Evolutionary conservation across 2,797 vertebrate genomes (phyloP).

Genomic region (Heteromormyrus szaboi): DNA sequence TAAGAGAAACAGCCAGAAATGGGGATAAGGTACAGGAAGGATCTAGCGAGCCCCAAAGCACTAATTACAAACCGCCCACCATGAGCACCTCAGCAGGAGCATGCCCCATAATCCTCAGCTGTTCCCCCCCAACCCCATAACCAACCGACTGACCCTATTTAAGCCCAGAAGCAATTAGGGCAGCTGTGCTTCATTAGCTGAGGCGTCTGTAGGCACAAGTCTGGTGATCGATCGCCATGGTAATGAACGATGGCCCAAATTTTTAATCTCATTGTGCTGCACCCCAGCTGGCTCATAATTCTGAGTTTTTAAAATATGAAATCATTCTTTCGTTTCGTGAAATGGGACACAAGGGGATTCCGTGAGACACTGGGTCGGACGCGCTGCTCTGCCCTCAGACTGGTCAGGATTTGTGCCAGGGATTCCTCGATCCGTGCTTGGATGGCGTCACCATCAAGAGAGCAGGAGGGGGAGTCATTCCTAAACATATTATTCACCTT

Average conservation of each 20-base stretch:
- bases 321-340: not conserved
- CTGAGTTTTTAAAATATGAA: not conserved
- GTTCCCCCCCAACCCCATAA: not conserved
- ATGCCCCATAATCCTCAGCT: not conserved
- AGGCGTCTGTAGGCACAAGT: not conserved
- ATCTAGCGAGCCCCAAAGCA: not conserved
- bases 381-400: not conserved
- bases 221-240: not conserved
- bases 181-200: not conserved
- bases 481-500: not conserved
- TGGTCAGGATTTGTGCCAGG: not conserved
- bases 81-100: not conserved
- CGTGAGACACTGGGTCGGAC: not conserved
- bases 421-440: not conserved
- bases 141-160: not conserved
- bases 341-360: not conserved
- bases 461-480: not conserved
- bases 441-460: not conserved
- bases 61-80: not conserved
- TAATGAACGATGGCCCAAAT: not conserved
- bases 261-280: not conserved
- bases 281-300: not conserved
- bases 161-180: not conserved
- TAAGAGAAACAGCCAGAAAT: not conserved
- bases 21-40: not conserved